Evolutionary conservation across 2,113 vertebrate genomes (phyloP).

Genomic region (Sander lucioperca): DNA sequence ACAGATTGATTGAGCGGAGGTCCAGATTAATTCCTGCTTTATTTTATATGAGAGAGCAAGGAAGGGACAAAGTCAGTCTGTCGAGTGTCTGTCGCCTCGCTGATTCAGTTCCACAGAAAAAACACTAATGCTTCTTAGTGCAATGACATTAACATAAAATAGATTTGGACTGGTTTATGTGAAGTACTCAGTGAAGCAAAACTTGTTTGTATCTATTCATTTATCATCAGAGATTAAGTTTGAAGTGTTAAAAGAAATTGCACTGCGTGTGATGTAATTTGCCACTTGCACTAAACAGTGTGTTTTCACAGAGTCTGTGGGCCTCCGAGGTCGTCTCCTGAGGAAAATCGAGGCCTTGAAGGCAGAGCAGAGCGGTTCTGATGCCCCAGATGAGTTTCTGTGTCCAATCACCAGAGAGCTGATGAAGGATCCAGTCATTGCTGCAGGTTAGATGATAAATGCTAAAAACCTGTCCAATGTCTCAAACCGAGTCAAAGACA

Average conservation of each 20-base stretch:
- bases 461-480: not conserved
- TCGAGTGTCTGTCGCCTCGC: not conserved
- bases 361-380: slow-evolving; percentile 67
- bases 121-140: not conserved
- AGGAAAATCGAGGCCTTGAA: slow-evolving; percentile 88
- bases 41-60: slow-evolving; percentile 21
- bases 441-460: slow-evolving; percentile 85
- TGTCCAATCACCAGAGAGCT: slow-evolving; percentile 92
- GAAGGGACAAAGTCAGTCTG: slow-evolving; percentile 25
- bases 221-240: not conserved
- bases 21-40: slow-evolving; percentile 45
- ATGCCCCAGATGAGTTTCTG: slow-evolving; percentile 90
- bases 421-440: slow-evolving; percentile 91
- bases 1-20: slow-evolving; percentile 25
- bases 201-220: too few species aligned
- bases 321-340: slow-evolving; percentile 86
- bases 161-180: not conserved
- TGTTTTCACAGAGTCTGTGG: slow-evolving; percentile 86
- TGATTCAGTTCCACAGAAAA: not conserved
- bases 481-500: not conserved
- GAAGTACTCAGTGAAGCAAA: not conserved
- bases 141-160: not conserved
- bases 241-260: not conserved
- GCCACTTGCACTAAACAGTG: not conserved
- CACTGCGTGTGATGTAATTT: not conserved